phyloP scores from a whole-genome alignment of 2,113 vertebrate species.

The Paradoxurus hermaphroditus region DNA sequence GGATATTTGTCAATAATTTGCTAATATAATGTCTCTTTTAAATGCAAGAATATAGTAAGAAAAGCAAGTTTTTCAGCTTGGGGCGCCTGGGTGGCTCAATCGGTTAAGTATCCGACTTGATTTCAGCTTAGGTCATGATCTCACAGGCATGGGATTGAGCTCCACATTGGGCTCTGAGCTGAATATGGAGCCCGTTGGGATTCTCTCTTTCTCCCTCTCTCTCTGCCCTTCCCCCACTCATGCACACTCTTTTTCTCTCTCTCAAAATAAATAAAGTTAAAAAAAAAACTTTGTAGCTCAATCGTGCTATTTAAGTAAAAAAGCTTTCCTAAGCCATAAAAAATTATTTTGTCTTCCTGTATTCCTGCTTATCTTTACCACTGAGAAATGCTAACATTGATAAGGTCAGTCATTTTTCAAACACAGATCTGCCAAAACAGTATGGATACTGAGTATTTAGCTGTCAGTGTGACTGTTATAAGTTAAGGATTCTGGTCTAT shows the following conservation, averaged over 20 bases:
- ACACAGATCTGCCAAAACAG: background rate
- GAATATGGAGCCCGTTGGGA: too few relatives aligned
- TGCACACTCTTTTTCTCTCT: too few relatives aligned
- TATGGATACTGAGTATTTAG: background rate
- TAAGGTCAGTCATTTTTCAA: background rate
- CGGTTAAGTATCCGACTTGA: too few relatives aligned
- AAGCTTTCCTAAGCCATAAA: background rate
- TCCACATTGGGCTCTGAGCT: too few relatives aligned
- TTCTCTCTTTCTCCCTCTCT: too few relatives aligned
- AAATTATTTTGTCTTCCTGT: constrained; percentile 19
- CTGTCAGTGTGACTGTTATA: background rate
- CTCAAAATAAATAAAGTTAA: too few relatives aligned
- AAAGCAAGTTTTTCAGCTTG: background rate
- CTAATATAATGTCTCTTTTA: background rate
- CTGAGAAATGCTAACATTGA: constrained; percentile 21
- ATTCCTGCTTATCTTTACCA: background rate
- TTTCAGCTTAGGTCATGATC: too few relatives aligned
- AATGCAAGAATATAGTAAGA: background rate
- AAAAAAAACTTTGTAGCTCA: background rate
- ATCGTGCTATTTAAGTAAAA: constrained; percentile 18
- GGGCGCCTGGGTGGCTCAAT: too few relatives aligned
- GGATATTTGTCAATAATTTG: constrained; percentile 3
- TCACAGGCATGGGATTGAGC: too few relatives aligned
- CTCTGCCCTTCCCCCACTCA: too few relatives aligned
- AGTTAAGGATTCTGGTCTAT: background rate